Evolutionary conservation across 1,140 invertebrate genomes (phyloP).

Genomic region (Zaprionus ghesquierei): DNA sequence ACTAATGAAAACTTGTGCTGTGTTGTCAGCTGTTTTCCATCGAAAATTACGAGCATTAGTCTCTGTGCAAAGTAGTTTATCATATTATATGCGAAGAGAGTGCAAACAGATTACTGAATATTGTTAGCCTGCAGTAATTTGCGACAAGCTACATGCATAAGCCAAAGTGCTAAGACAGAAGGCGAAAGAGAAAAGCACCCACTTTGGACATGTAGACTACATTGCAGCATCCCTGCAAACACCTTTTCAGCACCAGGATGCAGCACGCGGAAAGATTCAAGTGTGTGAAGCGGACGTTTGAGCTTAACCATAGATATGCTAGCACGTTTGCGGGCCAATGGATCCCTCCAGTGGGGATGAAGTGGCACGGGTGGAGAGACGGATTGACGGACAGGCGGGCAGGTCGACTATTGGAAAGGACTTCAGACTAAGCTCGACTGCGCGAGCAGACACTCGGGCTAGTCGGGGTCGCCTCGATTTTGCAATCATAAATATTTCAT

Average conservation of each 20-base stretch:
- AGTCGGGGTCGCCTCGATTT: slow-evolving; percentile 26
- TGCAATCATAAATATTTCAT: slow-evolving; percentile 65
- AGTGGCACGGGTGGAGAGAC: too few relatives aligned
- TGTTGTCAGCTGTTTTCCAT: background rate
- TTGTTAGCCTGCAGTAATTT: background rate
- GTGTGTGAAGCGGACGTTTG: slow-evolving; percentile 32
- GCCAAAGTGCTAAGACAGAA: background rate
- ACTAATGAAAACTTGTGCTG: background rate
- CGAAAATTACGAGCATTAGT: background rate
- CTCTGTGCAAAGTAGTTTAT: background rate
- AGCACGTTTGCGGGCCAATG: background rate
- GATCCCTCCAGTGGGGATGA: too few relatives aligned
- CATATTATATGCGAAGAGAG: background rate
- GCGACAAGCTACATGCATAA: background rate
- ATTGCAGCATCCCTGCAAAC: background rate
- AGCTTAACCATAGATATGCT: background rate
- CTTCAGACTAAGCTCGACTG: background rate
- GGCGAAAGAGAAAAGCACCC: background rate
- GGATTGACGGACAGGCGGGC: too few relatives aligned
- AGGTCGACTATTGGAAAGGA: background rate
- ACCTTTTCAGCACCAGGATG: slow-evolving; percentile 29
- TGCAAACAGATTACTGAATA: background rate
- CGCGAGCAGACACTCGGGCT: slow-evolving; percentile 1
- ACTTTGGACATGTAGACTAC: background rate
- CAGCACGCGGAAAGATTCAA: slow-evolving; percentile 60